These are phyloP conservation scores for Macheiramphus alcinus DNA, from an alignment of 2,113 vertebrate species.

Conservation along the genomic window DNA sequence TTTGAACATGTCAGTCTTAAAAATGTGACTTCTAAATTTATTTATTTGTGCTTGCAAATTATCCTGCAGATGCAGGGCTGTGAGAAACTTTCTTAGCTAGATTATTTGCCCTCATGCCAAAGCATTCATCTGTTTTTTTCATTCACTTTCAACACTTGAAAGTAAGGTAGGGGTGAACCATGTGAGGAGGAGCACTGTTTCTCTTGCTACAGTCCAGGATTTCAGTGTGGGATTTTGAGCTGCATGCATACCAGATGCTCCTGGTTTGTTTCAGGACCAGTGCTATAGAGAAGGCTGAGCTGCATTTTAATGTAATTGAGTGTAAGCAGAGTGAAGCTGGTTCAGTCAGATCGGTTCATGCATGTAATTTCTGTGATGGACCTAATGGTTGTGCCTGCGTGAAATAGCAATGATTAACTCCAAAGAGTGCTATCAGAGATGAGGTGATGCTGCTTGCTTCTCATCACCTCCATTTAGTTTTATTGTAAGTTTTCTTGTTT, in stretches of 20 bases:
- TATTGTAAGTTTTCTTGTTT: background rate
- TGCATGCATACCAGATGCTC: background rate
- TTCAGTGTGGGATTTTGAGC: background rate
- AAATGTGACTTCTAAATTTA: background rate
- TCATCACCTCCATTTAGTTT: background rate
- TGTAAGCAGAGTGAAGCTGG: background rate
- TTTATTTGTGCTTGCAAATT: background rate
- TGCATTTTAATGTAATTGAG: conserved; percentile 17
- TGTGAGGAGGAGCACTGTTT: background rate
- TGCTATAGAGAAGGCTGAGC: background rate
- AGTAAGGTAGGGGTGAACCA: background rate
- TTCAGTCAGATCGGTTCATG: background rate
- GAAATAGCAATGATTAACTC: background rate
- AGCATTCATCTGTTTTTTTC: background rate
- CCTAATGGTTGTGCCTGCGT: background rate
- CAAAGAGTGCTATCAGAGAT: background rate
- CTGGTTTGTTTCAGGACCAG: background rate
- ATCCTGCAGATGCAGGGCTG: background rate
- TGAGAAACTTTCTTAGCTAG: background rate
- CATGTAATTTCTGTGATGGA: background rate
- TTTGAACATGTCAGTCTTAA: background rate
- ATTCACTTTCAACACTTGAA: background rate
- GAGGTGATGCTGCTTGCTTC: background rate
- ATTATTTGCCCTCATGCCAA: background rate
- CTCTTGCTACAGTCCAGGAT: background rate